Base-by-base conservation (phyloP, 2,888 invertebrate genomes). In the Actias luna region DNA sequence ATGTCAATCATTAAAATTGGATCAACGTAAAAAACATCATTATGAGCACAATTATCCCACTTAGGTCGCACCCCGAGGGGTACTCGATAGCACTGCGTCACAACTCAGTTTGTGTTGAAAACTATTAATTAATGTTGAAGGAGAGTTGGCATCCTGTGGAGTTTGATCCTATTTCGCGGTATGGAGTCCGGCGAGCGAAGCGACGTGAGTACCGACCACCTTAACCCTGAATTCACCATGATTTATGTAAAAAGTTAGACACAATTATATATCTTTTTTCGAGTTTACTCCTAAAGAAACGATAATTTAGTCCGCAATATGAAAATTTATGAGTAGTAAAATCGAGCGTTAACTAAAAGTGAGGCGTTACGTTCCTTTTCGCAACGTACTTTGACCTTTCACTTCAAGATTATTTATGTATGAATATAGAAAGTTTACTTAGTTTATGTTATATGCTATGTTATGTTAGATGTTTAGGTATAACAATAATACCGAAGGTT, bases 51-150 rank as follows among this genome's bases (percentile, higher is more conserved):
- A 81, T 83, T 79, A 77, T 69, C 69, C 72, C 75, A 79, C 73
- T 84, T 83, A 84, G 67, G 70, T 36, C 71, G 65, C 85, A 66
- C 85, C 76, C 80, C 70, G 76, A 81, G 83, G 85, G 76, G 67
- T 64, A 74, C 76, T 74, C 75, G 76, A 81, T 80, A 80, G 74
- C 74, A 69, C 75, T 64, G 69, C 77, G 77, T 79, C 79, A 77
- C 77, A 68, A 69, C 59, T 70, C 64, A 65, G 58, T 67, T 69
- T 67, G 72, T 77, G 78, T 75, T 80, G 77, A 77, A 80, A 82
- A 78, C 73, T 84, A 81, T 85, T 88, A 86, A 87, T 84, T 84
- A 82, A 79, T 72, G 76, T 69, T 76, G 77, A 76, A 75, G 76
- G 64, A 71, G 76, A 75, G 73, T 72, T 65, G 81, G 71, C 73